phyloP scores from a whole-genome alignment of 2,113 vertebrate genomes.

The Ovis aries region ARS-UI_Ramb_v3.0 NC_056062.1:4893001-4893500 shows the following conservation, averaged over 20 bases:
- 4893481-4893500: not conserved
- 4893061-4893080: not conserved
- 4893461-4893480: not conserved
- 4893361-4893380: not conserved
- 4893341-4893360: not conserved
- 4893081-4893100: not conserved
- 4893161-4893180: not conserved
- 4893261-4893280: not conserved
- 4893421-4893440: not conserved
- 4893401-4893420: not conserved
- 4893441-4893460: not conserved
- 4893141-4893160: not conserved
- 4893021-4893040: not conserved
- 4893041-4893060: not conserved
- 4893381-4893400: not conserved
- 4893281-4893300: not conserved
- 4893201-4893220: not conserved
- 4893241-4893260: not conserved
- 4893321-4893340: not conserved
- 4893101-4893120: not conserved
- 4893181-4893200: not conserved
- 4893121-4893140: not conserved
- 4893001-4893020: not conserved
- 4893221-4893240: not conserved
- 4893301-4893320: not conserved